These are phyloP conservation scores for Geopemphigus sp. DNA, from an alignment of 1,140 invertebrate genomes.

Conservation along the genomic window DNA sequence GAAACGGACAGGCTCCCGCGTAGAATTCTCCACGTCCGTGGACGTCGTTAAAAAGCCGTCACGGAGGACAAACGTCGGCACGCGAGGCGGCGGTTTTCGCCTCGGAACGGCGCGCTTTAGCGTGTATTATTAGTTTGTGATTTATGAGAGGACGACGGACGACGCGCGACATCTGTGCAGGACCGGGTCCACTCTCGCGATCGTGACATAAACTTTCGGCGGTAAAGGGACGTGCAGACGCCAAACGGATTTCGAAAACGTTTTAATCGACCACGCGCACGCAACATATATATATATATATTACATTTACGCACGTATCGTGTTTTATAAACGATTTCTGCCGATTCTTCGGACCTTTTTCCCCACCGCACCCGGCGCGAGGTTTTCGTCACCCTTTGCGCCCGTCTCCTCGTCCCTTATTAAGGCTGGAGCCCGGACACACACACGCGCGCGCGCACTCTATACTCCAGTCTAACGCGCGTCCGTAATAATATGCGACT, in stretches of 20 bases:
- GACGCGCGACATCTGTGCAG: constrained; percentile 13
- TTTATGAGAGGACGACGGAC: constrained; percentile 18
- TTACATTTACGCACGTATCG: not conserved
- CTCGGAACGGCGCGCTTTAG: not conserved
- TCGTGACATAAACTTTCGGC: constrained; percentile 36
- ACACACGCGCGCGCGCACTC: too few relatives aligned
- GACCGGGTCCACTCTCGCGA: not conserved
- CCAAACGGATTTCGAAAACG: constrained; percentile 10
- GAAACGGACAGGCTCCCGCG: too few relatives aligned
- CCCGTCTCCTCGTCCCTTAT: too few relatives aligned
- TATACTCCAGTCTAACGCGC: too few relatives aligned
- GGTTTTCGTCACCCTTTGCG: too few relatives aligned
- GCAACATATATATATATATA: too few relatives aligned
- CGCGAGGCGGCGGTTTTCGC: not conserved
- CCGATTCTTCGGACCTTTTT: not conserved
- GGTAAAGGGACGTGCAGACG: not conserved
- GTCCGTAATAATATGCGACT: too few relatives aligned
- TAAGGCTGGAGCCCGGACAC: too few relatives aligned
- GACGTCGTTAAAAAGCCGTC: constrained; percentile 27
- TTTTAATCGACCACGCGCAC: constrained; percentile 29
- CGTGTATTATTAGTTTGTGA: constrained; percentile 48
- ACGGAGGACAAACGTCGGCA: not conserved
- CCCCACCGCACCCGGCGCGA: too few relatives aligned
- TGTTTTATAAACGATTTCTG: not conserved
- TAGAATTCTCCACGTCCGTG: not conserved